Conservation (phyloP, 2,113 vertebrate genomes). For the Agelaius phoeniceus region DNA sequence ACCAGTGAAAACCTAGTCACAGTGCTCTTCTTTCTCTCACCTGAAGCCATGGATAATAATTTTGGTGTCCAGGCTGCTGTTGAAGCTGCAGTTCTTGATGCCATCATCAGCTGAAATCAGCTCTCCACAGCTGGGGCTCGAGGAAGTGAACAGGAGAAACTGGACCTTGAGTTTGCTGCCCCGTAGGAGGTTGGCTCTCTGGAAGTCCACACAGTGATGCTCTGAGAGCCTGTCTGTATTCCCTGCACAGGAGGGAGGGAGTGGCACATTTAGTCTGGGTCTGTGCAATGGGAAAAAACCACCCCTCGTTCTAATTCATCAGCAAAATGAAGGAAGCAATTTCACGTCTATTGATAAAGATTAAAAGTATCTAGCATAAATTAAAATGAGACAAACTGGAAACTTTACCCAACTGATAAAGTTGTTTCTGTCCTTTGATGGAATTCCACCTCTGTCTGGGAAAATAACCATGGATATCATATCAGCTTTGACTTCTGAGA, state of each 20-base stretch:
- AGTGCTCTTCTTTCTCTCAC: slow-evolving; percentile 63
- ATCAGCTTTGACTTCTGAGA: neutral
- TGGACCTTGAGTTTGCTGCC: slow-evolving; percentile 75
- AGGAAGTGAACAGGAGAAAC: slow-evolving; percentile 86
- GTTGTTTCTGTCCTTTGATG: neutral
- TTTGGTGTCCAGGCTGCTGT: slow-evolving; percentile 82
- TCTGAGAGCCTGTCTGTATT: neutral
- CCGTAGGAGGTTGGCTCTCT: slow-evolving; percentile 65
- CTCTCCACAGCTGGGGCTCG: slow-evolving; percentile 76
- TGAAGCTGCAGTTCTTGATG: slow-evolving; percentile 78
- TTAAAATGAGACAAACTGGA: neutral
- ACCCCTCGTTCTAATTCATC: neutral
- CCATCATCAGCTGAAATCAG: slow-evolving; percentile 64
- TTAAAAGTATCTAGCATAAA: neutral
- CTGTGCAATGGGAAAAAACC: neutral
- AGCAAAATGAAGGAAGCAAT: neutral
- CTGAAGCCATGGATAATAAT: slow-evolving; percentile 96
- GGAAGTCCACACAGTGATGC: slow-evolving; percentile 71
- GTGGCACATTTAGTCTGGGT: neutral
- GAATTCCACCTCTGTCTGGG: neutral
- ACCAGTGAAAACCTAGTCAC: neutral
- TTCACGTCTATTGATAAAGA: neutral
- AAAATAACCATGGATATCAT: neutral
- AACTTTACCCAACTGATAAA: neutral
- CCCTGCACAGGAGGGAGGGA: slow-evolving; percentile 16